Evolutionary conservation across 2,888 invertebrate genomes (phyloP), one percentile per base, ranked within the genome.

Genomic region (Pilophorus perplexus): DNA sequence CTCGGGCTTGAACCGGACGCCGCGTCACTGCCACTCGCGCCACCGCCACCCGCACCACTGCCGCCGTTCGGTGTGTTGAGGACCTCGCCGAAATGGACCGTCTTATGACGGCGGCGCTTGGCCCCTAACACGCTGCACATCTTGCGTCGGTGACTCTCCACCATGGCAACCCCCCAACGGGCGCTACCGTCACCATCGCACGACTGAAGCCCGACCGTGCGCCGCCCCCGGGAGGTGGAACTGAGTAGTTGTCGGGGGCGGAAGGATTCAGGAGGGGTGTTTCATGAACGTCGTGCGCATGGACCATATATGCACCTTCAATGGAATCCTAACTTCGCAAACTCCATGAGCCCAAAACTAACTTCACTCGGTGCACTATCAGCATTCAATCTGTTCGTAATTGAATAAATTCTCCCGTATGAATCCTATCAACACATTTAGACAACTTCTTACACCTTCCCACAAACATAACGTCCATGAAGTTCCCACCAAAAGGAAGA

Each of bases 31-130:
- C 78, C 62, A 22, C 75, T 77, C 44, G 42, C 68, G 54, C 65
- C 69, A 72, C 78, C 78, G 77, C 76, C 76, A 57, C 64, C 69
- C 72, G 78, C 78, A 77, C 76, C 76, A 74, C 75, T 75, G 75
- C 75, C 76, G 44, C 48, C 76, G 75, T 76, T 75, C 44, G 46
- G 69, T 73, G 74, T 72, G 74, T 73, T 71, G 75, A 77, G 66
- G 37, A 64, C 67, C 79, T 79, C 76, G 77, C 67, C 72, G 68
- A 73, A 73, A 68, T 73, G 73, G 77, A 74, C 78, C 75, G 72
- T 75, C 71, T 73, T 74, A 72, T 74, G 72, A 73, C 73, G 74
- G 72, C 75, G 69, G 69, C 74, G 72, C 72, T 77, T 76, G 33
- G 70, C 69, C 67, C 67, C 67, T 52, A 68, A 76, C 76, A 62